Evolutionary conservation across 2,888 invertebrate species (phyloP), one percentile per base, ranked within the genome.

Genomic region (Tuta absoluta): DNA sequence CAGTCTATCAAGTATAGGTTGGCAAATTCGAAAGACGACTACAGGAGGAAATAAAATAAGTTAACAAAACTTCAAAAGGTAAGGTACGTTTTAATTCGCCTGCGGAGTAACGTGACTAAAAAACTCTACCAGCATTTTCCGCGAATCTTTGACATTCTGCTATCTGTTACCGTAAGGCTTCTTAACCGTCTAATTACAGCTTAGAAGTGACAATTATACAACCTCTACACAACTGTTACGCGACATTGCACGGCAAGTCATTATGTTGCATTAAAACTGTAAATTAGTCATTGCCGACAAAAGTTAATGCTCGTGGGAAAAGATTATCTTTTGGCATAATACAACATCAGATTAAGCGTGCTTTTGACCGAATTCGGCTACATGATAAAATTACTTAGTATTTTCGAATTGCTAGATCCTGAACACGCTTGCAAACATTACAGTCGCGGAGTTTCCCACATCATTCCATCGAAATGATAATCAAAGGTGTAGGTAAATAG

Each of bases 181-280:
- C 17, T 53, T 53, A 53, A 23, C 51, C 14, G 51, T 12, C 51
- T 63, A 67, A 48, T 61, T 61, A 49, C 28, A 61, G 24, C 61
- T 49, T 61, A 41, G 17, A 28, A 53, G 24, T 33, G 62, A 56
- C 78, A 81, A 81, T 82, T 82, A 82, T 75, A 78, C 81, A 56
- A 56, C 56, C 14, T 56, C 56, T 33, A 33, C 3, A 56, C 56
- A 81, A 84, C 80, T 81, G 81, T 81, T 80, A 81, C 75, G 75
- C 77, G 73, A 72, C 72, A 76, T 86, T 85, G 77, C 85, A 80
- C 79, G 84, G 86, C 78, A 74, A 71, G 66, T 78, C 82, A 85
- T 85, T 84, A 84, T 71, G 66, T 56, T 76, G 79, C 84, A 85
- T 86, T 87, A 86, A 77, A 85, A 82, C 84, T 81, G 84, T 84